Evolutionary conservation across 1,140 invertebrate species (phyloP).

Genomic region (Bacillus rossius): DNA sequence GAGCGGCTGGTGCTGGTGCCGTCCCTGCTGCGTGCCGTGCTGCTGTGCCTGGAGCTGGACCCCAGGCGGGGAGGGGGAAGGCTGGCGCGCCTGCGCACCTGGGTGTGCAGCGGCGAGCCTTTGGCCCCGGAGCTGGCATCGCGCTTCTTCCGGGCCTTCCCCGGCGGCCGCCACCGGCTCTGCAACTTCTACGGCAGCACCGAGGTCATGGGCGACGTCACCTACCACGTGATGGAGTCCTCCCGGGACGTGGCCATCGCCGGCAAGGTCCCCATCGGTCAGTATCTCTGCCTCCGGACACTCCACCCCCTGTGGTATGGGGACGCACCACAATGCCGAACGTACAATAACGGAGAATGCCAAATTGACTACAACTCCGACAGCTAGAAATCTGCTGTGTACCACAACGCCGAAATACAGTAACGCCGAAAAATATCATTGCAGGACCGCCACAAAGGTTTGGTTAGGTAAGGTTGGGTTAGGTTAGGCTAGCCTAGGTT

Average conservation of each 20-base stretch:
- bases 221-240: constrained; percentile 51
- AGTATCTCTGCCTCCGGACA: constrained; percentile 23
- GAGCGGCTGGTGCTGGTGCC: constrained; percentile 75
- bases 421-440: too few species aligned
- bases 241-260: constrained; percentile 51
- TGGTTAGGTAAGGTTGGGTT: too few species aligned
- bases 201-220: constrained; percentile 80
- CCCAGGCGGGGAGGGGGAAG: neutral
- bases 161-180: constrained; percentile 50
- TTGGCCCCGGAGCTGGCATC: constrained; percentile 57
- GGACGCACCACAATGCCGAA: too few species aligned
- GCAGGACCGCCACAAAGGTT: too few species aligned
- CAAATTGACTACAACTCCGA: too few species aligned
- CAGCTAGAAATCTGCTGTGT: too few species aligned
- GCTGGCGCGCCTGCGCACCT: constrained; percentile 31
- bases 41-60: constrained; percentile 55
- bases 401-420: too few species aligned
- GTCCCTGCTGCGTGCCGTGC: constrained; percentile 68
- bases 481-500: too few species aligned
- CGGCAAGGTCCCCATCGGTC: constrained; percentile 75
- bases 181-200: constrained; percentile 89
- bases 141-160: constrained; percentile 67
- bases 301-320: neutral
- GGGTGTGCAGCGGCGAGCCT: constrained; percentile 80
- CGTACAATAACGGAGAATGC: too few species aligned